Evolutionary conservation across 1,140 invertebrate species (phyloP).

Genomic region (Acromyrmex charruanus): DNA sequence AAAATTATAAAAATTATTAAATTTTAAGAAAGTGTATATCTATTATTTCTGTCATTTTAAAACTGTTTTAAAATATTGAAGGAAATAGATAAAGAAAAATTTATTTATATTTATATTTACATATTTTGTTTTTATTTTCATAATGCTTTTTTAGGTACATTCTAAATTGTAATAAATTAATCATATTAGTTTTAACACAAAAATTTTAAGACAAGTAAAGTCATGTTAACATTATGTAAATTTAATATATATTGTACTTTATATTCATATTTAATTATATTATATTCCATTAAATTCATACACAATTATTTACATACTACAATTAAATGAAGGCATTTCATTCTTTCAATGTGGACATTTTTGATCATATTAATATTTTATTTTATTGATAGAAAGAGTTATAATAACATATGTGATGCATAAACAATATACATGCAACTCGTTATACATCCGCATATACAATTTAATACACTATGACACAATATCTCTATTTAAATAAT

Average conservation of each 20-base stretch:
- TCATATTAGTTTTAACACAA: neutral
- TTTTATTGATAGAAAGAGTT: neutral
- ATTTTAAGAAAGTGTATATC: neutral
- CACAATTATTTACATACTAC: neutral
- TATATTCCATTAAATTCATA: neutral
- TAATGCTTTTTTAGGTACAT: neutral
- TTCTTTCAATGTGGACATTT: neutral
- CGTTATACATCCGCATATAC: neutral
- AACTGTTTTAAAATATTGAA: neutral
- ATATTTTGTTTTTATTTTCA: neutral
- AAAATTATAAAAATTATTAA: slow-evolving; percentile 23
- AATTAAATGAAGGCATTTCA: neutral
- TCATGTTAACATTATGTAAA: neutral
- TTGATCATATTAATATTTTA: neutral
- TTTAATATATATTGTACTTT: neutral
- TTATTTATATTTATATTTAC: neutral
- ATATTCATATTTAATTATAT: neutral
- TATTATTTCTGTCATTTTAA: neutral
- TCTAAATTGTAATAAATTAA: neutral
- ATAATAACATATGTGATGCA: neutral
- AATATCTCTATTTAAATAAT: no score
- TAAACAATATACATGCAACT: no score
- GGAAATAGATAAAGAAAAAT: neutral
- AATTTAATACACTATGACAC: neutral
- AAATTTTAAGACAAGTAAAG: neutral